Percentiles rank a stretch among this genome's conserved stretches.
phyloP scores from a whole-genome alignment of 2,113 vertebrate genomes.

The Podarcis cretensis region DNA sequence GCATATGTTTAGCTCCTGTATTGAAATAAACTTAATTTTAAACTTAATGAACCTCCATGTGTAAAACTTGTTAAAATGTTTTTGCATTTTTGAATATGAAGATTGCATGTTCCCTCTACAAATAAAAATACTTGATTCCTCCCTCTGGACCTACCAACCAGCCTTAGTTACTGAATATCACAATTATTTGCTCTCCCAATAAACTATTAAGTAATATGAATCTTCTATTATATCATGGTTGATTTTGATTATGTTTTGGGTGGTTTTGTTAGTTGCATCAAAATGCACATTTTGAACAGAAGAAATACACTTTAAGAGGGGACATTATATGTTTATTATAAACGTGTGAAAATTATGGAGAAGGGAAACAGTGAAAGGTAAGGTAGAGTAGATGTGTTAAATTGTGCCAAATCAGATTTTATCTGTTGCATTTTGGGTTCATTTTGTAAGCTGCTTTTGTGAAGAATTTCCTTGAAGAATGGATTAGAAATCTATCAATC shows the following conservation, averaged over 20 bases:
- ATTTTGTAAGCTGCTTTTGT: too few species aligned
- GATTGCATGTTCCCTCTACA: background rate
- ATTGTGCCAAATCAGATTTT: too few species aligned
- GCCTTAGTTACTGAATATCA: background rate
- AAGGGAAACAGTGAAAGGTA: background rate
- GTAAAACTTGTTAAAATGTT: background rate
- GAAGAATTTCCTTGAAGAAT: too few species aligned
- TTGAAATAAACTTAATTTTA: background rate
- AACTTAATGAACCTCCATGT: background rate
- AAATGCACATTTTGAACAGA: background rate
- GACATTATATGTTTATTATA: background rate
- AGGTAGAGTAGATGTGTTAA: too few species aligned
- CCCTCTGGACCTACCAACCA: background rate
- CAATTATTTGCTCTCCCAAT: background rate
- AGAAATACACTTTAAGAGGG: background rate
- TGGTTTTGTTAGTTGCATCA: background rate
- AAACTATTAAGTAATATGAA: background rate
- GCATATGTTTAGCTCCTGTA: background rate
- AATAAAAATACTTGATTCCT: background rate
- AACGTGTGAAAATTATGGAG: background rate
- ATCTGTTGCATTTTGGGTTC: too few species aligned
- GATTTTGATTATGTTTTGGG: background rate
- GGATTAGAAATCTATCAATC: too few species aligned
- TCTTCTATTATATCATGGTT: background rate
- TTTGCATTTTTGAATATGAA: conserved; percentile 6